Conservation (phyloP, 1,140 invertebrate species). For the Conus ventricosus region DNA sequence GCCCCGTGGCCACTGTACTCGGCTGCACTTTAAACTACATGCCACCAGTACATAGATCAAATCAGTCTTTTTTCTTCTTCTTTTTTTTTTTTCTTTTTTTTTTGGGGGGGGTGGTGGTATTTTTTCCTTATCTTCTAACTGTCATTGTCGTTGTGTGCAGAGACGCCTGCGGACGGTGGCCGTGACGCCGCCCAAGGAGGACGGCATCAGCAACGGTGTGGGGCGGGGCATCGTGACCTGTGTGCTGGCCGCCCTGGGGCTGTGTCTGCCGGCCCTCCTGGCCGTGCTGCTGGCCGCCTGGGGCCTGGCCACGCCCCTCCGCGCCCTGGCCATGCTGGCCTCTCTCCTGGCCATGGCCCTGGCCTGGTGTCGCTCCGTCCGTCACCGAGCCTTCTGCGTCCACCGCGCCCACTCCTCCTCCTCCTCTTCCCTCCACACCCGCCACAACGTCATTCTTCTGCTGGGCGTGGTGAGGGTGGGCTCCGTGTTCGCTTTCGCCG, state of each 20-base stretch:
- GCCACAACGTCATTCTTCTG: slow-evolving; percentile 33
- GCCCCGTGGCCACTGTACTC: too few species aligned
- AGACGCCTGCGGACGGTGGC: neutral
- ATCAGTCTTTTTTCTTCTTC: too few species aligned
- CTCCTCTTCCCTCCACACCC: neutral
- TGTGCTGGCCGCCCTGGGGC: slow-evolving; percentile 26
- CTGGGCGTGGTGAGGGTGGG: slow-evolving; percentile 27
- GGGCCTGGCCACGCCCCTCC: slow-evolving; percentile 10
- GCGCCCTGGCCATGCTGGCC: slow-evolving; percentile 32
- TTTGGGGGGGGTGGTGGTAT: too few species aligned
- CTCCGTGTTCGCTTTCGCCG: slow-evolving; percentile 12
- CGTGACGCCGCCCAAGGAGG: neutral
- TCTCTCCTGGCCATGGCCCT: slow-evolving; percentile 36
- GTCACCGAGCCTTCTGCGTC: slow-evolving; percentile 14
- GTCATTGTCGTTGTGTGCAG: neutral
- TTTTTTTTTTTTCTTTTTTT: too few species aligned
- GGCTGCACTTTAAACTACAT: too few species aligned
- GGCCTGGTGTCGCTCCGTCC: slow-evolving; percentile 42
- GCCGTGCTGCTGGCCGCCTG: slow-evolving; percentile 28
- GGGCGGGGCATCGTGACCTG: slow-evolving; percentile 24
- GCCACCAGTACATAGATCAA: too few species aligned
- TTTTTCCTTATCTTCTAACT: too few species aligned
- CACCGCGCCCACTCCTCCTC: neutral
- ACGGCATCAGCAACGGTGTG: neutral
- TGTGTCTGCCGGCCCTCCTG: slow-evolving; percentile 23